Base-by-base conservation (phyloP, 2,797 vertebrate genomes). In the Luscinia megarhynchos region DNA sequence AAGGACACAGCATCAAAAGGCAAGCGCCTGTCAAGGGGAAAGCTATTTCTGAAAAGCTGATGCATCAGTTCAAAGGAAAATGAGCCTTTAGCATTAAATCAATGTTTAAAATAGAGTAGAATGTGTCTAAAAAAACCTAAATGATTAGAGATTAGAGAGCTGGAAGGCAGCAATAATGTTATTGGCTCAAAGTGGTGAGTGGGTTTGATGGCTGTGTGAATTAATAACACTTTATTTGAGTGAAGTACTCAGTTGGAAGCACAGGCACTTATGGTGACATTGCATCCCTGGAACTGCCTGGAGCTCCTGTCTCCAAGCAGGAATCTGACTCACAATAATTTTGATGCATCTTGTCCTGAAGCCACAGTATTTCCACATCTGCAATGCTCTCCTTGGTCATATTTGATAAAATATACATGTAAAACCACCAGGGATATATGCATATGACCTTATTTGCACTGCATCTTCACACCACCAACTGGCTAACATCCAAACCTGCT, bases 21-120 rank as follows among this genome's bases (percentile, higher is more conserved):
- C 3, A 1, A 51, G 9, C 0, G 4, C 53, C 36, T 87, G 66
- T 24, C 74, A 82, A 15, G 29, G 29, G 87, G 26, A 48, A 40
- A 66, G 9, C 73, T 75, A 34, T 73, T 86, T 96, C 73, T 91
- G 54, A 89, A 58, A 77, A 75, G 41, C 34, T 6, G 3, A 55
- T 79, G 79, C 82, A 94, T 72, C 73, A 73, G 89, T 75, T 84
- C 85, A 63, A 84, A 90, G 15, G 41, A 84, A 92, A 94, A 91
- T 29, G 70, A 91, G 73, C 24, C 58, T 64, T 77, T 1, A 50
- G 24, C 32, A 67, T 24, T 43, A 63, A 50, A 20, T 17, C 32
- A n/a, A 9, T 61, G 50, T 77, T 94, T 73, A 59, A 95, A 95
- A 94, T 66, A 94, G 55, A 34, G 34, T 34, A 34, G 34, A 34